Percentiles rank a stretch among this genome's conserved stretches.
Conservation (phyloP, 92 coral and sea anemone species). For the Pocillopora grandis region DNA sequence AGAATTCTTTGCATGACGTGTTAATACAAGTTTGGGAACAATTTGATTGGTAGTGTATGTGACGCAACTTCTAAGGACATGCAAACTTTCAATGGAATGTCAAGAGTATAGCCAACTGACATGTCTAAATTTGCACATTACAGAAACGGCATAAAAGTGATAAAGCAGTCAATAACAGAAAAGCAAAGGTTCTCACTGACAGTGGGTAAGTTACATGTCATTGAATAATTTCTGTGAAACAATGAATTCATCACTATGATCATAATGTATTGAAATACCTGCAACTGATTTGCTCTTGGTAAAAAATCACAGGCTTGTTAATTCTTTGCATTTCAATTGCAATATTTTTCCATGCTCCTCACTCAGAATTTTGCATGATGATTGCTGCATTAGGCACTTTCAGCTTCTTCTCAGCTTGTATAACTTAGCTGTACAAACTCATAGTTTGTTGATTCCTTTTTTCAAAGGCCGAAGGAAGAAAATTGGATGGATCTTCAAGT, state of each 20-base stretch:
- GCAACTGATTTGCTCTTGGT: too few species aligned
- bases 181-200: constrained; percentile 71
- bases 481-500: constrained; percentile 91
- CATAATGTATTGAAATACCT: too few species aligned
- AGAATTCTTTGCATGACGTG: not conserved
- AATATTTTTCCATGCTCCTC: too few species aligned
- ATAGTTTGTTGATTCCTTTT: not conserved
- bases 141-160: constrained; percentile 94
- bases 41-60: too few species aligned
- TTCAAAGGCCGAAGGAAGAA: constrained; percentile 51
- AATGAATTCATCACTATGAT: not conserved
- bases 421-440: too few species aligned
- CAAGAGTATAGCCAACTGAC: not conserved
- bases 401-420: too few species aligned
- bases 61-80: too few species aligned
- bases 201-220: constrained; percentile 45
- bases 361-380: too few species aligned
- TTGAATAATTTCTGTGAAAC: not conserved
- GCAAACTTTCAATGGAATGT: too few species aligned
- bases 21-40: not conserved
- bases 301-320: too few species aligned
- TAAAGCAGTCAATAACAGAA: constrained; percentile 82
- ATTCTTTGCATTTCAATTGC: too few species aligned
- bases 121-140: not conserved
- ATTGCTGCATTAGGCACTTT: too few species aligned